Base-by-base conservation (phyloP, 2,113 vertebrate species). In the Argyrosomus japonicus region DNA sequence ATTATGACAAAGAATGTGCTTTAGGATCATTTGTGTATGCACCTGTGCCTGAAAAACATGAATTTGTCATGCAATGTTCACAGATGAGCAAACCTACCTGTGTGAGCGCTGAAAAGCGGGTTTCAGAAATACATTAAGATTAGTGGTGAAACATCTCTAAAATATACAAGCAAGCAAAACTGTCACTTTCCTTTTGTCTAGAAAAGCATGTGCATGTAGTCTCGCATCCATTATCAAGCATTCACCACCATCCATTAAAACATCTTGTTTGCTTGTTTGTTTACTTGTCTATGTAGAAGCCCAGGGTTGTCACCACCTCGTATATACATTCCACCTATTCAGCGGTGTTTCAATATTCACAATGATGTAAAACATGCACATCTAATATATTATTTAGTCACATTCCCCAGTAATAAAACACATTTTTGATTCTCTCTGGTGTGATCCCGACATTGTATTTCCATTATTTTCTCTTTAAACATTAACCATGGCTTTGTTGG, bases 391-490 rank as follows among this genome's bases (percentile, higher is more conserved):
- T 97, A 98, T 99, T 99, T 97, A 99, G 92, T 50, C 87, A 83
- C 70, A 91, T 93, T 95, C 91, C 81, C 89, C 77, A 47, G 83
- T 93, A 94, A 94, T 95, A 95, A 95, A 96, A 96, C 60, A 91
- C 94, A 87, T 92, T 93, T 93, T 92, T 92, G 91, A 86, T 85
- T 88, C 91, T 92, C 84, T 89, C 92, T 90, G 88, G 81, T 94
- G 83, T 95, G 95, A 94, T 95, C 90, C 92, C 65, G 93, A 95
- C 96, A 94, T 95, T 95, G 95, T 91, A 93, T 95, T 97, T 98
- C 97, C 97, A 99, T 97, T 97, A 97, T 96, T 95, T 89, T 93
- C 97, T 98, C 93, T 95, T 98, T 97, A 98, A 98, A 97, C 96
- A 97, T 98, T 98, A 97, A 98, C 96, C 96, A 91, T 61, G 58